A percentile compares a stretch with the other conserved stretches of the same genome.
phyloP scores from a whole-genome alignment of 1,140 invertebrate genomes.

The Aphis gossypii region DNA sequence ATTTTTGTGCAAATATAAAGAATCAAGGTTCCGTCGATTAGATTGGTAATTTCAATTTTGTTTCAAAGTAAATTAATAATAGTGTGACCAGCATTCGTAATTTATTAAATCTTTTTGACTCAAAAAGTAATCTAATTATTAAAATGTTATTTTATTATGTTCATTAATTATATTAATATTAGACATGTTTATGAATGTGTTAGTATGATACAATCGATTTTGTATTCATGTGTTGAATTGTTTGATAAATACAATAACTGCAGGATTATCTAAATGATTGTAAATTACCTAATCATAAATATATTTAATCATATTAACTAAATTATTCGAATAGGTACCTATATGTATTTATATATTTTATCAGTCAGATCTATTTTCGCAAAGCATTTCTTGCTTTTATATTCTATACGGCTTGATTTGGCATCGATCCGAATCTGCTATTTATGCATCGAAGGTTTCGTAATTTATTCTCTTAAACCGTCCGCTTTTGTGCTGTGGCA shows the following conservation, averaged over 20 bases:
- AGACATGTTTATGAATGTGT: not conserved
- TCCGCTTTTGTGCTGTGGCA: not conserved
- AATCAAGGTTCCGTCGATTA: not conserved
- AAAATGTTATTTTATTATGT: not conserved
- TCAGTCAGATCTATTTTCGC: not conserved
- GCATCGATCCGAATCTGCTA: not conserved
- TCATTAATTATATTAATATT: not conserved
- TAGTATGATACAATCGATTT: not conserved
- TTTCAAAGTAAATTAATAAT: not conserved
- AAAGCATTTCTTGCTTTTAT: not conserved
- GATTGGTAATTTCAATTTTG: not conserved
- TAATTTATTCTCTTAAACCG: conserved; percentile 17
- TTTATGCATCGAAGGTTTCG: conserved; percentile 28
- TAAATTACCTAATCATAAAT: not conserved
- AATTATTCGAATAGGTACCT: not conserved
- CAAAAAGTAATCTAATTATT: not conserved
- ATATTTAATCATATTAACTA: not conserved
- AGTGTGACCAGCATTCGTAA: not conserved
- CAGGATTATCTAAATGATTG: too few species aligned
- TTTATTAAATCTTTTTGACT: not conserved
- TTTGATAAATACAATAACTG: not conserved
- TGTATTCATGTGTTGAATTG: not conserved
- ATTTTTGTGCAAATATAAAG: not conserved
- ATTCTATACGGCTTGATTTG: not conserved
- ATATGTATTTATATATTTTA: not conserved